A percentile compares a stretch with the other conserved stretches of the same genome.
Evolutionary conservation across 1,140 invertebrate genomes (phyloP).

Genomic region (Apolygus lucorum): DNA sequence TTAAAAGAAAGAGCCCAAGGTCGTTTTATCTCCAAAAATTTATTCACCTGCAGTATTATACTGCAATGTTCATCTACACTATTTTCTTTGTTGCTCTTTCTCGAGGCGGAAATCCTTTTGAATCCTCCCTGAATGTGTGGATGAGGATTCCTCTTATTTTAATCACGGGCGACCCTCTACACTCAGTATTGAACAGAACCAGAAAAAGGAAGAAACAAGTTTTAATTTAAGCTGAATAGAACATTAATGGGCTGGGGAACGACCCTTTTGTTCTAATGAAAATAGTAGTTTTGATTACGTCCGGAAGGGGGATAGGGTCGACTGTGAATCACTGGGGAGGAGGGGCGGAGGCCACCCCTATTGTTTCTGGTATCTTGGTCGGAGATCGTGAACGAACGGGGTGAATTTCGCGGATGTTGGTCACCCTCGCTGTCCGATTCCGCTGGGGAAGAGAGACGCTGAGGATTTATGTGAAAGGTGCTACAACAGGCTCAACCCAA

Average conservation of each 20-base stretch:
- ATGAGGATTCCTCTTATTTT: neutral
- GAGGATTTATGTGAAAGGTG: constrained; percentile 13
- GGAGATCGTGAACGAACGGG: neutral
- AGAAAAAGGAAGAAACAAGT: neutral
- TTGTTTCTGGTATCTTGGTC: constrained; percentile 11
- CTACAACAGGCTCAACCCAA: neutral
- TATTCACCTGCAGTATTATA: too few relatives aligned
- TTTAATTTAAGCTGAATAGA: constrained; percentile 14
- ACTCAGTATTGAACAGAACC: neutral
- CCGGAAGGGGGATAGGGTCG: constrained; percentile 5
- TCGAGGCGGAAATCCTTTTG: too few relatives aligned
- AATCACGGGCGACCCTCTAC: neutral
- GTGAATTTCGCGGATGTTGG: constrained; percentile 5
- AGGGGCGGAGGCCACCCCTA: neutral
- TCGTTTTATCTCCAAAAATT: too few relatives aligned
- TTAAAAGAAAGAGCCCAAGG: too few relatives aligned
- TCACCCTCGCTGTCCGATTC: neutral
- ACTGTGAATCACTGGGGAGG: neutral
- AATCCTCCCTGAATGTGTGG: too few relatives aligned
- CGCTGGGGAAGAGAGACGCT: neutral
- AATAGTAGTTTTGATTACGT: constrained; percentile 17
- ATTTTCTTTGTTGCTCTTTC: too few relatives aligned
- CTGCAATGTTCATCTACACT: too few relatives aligned
- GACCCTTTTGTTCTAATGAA: constrained; percentile 13
- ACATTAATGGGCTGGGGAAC: constrained; percentile 12